Percentiles rank a stretch among this genome's conserved stretches.
phyloP scores from a whole-genome alignment of 2,113 vertebrate genomes.

The Salvelinus alpinus region DNA sequence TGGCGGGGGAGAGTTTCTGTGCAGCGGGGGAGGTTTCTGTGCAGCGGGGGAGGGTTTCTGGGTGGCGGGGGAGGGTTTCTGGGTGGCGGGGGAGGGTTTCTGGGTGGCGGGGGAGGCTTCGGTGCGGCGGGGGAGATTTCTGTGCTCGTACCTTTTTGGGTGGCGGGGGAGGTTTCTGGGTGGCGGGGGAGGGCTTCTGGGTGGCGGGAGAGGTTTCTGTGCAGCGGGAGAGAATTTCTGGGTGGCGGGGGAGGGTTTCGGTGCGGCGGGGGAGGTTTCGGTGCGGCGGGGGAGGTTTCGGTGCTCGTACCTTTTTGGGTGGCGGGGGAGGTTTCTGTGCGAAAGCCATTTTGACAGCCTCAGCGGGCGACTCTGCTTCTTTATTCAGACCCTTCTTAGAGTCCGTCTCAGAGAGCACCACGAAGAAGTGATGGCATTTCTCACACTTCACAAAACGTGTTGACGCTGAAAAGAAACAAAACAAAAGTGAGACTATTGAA shows the following conservation, averaged over 20 bases:
- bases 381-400: slow-evolving; percentile 95
- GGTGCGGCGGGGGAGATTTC: slow-evolving; percentile 51
- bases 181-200: slow-evolving; percentile 59
- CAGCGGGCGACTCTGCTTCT: slow-evolving; percentile 91
- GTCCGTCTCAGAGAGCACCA: slow-evolving; percentile 94
- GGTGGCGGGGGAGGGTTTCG: too few relatives aligned
- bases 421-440: slow-evolving; percentile 98
- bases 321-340: slow-evolving; percentile 95
- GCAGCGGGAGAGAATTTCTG: slow-evolving; percentile 45
- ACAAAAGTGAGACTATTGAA: background rate
- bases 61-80: slow-evolving; percentile 72
- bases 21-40: too few relatives aligned
- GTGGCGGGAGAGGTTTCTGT: slow-evolving; percentile 94
- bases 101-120: slow-evolving; percentile 65
- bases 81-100: too few relatives aligned
- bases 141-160: slow-evolving; percentile 86
- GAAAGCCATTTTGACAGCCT: slow-evolving; percentile 93
- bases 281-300: too few relatives aligned
- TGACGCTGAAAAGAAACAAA: slow-evolving; percentile 76
- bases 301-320: slow-evolving; percentile 86
- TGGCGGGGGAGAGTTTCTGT: too few relatives aligned
- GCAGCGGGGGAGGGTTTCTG: too few relatives aligned
- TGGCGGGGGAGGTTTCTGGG: slow-evolving; percentile 94
- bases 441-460: slow-evolving; percentile 98
- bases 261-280: slow-evolving; percentile 89